Evolutionary conservation across 2,888 invertebrate genomes (phyloP).

Genomic region (Drosophila demipolita): DNA sequence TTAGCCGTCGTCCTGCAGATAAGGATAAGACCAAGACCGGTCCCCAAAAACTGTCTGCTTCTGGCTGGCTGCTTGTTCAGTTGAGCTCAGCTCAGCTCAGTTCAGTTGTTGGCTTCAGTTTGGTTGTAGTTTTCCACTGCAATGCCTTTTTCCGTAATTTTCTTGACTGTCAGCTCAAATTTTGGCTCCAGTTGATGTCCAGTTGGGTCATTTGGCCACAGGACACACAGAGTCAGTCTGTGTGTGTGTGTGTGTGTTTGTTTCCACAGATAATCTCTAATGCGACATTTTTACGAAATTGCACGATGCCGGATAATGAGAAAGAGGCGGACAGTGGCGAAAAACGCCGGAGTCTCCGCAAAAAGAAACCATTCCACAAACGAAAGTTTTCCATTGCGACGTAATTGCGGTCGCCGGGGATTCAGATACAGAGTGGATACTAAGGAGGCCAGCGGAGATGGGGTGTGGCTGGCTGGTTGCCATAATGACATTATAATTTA

Average conservation of each 20-base stretch:
- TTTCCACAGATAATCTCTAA: constrained; percentile 83
- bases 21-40: constrained; percentile 60
- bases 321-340: constrained; percentile 59
- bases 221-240: constrained; percentile 10
- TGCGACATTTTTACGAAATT: constrained; percentile 83
- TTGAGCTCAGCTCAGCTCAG: constrained; percentile 15
- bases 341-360: background rate
- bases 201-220: constrained; percentile 50
- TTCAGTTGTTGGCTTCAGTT: constrained; percentile 15
- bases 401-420: constrained; percentile 66
- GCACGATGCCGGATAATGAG: constrained; percentile 80
- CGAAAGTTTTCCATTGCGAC: constrained; percentile 57
- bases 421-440: constrained; percentile 13
- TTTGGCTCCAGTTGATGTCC: constrained; percentile 70
- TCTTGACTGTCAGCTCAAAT: constrained; percentile 79
- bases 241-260: constrained; percentile 65
- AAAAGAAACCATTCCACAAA: constrained; percentile 25
- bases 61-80: constrained; percentile 26
- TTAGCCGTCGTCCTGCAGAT: constrained; percentile 72
- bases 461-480: constrained; percentile 55
- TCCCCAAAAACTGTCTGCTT: constrained; percentile 37
- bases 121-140: constrained; percentile 74
- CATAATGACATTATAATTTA: constrained; percentile 84
- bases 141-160: constrained; percentile 78
- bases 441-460: constrained; percentile 12